These are phyloP conservation scores for Tragelaphus strepsiceros DNA, from an alignment of 2,113 vertebrate genomes.

Conservation along the genomic window DNA sequence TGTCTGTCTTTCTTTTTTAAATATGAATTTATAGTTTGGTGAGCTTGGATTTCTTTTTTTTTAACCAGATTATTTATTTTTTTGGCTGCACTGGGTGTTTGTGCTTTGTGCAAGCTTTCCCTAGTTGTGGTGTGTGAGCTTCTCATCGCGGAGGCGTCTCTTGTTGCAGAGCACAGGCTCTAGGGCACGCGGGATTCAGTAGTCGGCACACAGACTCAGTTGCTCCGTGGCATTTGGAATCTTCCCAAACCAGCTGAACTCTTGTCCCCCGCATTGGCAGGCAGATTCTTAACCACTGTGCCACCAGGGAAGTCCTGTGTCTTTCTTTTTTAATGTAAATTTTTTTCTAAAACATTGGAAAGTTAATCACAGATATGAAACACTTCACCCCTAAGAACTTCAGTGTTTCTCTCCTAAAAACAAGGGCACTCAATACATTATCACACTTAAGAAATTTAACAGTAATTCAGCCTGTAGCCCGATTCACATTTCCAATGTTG, in stretches of 20 bases:
- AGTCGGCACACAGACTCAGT: neutral
- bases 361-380: neutral
- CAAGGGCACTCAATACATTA: neutral
- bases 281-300: neutral
- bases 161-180: neutral
- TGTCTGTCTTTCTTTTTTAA: neutral
- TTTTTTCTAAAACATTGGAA: neutral
- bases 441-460: neutral
- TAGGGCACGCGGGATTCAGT: rapidly evolving
- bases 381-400: neutral
- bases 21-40: neutral
- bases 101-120: too few relatives aligned
- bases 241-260: rapidly evolving
- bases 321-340: neutral
- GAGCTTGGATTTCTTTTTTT: too few relatives aligned
- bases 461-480: rapidly evolving
- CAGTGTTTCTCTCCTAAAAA: neutral
- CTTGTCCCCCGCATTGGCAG: neutral
- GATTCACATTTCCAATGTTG: neutral
- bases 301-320: neutral
- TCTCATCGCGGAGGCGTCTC: neutral
- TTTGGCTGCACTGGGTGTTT: too few relatives aligned
- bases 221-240: neutral
- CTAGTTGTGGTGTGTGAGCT: too few relatives aligned
- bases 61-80: too few relatives aligned